phyloP scores from a whole-genome alignment of 1,140 invertebrate genomes.

The Leptopilina clavipes region DNA sequence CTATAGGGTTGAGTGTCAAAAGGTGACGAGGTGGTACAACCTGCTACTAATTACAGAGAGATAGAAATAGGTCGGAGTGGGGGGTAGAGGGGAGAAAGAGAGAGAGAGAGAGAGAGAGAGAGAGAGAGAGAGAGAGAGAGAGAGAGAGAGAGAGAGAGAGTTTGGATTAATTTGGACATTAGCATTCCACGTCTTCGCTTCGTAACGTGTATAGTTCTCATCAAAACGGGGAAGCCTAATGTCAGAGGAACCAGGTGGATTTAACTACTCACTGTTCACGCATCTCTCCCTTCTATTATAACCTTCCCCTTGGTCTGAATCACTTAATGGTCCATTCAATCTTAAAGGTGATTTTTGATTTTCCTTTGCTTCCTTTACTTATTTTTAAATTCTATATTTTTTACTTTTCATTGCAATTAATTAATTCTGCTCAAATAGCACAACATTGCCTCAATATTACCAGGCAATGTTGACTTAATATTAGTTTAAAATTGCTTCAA shows the following conservation, averaged over 20 bases:
- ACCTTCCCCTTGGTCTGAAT: not conserved
- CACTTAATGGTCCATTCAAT: not conserved
- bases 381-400: no score
- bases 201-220: constrained; percentile 31
- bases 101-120: no score
- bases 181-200: constrained; percentile 58
- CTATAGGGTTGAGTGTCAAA: not conserved
- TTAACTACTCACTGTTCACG: constrained; percentile 50
- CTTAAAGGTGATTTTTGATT: no score
- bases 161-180: constrained; percentile 66
- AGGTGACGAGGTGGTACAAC: constrained; percentile 32
- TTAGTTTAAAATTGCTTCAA: no score
- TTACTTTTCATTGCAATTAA: no score
- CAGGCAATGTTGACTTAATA: no score
- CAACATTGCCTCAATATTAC: no score
- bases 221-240: constrained; percentile 7
- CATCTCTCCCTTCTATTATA: not conserved
- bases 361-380: no score
- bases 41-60: constrained; percentile 58
- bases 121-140: constrained; percentile 16
- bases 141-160: constrained; percentile 42
- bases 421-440: no score
- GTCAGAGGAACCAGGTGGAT: constrained; percentile 52
- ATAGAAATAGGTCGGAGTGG: not conserved
- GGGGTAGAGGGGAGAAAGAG: no score